Evolutionary conservation across 2,113 vertebrate species (phyloP).

Genomic region (Scalopus aquaticus): DNA sequence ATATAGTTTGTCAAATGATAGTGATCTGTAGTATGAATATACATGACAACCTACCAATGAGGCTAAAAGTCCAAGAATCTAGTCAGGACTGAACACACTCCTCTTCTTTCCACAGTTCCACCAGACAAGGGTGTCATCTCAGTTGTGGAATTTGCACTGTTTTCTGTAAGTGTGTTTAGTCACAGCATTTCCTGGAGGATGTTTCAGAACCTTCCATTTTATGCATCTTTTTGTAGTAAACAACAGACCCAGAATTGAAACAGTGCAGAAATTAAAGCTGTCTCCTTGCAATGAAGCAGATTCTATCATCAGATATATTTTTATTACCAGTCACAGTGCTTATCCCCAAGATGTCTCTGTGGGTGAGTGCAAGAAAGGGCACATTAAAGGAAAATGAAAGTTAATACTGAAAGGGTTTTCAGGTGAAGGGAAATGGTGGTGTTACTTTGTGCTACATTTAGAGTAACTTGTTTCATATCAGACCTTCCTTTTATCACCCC

Average conservation of each 20-base stretch:
- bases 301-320: neutral
- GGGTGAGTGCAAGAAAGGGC: neutral
- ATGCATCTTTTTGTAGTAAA: slow-evolving; percentile 21
- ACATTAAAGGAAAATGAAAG: neutral
- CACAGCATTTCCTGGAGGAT: neutral
- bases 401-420: neutral
- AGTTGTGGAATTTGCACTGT: neutral
- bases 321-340: no score
- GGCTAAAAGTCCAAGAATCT: neutral
- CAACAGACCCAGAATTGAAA: neutral
- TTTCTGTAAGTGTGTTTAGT: neutral
- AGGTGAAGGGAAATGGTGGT: neutral
- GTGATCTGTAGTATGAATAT: neutral
- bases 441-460: neutral
- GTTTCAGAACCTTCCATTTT: slow-evolving; percentile 4
- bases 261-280: neutral
- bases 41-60: neutral
- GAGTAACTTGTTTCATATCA: neutral
- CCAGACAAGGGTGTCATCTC: slow-evolving; percentile 55
- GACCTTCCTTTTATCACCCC: neutral
- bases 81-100: neutral
- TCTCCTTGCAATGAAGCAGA: neutral
- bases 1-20: neutral
- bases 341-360: neutral
- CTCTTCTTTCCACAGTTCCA: slow-evolving; percentile 1